A percentile compares a stretch with the other conserved stretches of the same genome.
phyloP scores from a whole-genome alignment of 2,113 vertebrate genomes.

The Ursus arctos region DNA sequence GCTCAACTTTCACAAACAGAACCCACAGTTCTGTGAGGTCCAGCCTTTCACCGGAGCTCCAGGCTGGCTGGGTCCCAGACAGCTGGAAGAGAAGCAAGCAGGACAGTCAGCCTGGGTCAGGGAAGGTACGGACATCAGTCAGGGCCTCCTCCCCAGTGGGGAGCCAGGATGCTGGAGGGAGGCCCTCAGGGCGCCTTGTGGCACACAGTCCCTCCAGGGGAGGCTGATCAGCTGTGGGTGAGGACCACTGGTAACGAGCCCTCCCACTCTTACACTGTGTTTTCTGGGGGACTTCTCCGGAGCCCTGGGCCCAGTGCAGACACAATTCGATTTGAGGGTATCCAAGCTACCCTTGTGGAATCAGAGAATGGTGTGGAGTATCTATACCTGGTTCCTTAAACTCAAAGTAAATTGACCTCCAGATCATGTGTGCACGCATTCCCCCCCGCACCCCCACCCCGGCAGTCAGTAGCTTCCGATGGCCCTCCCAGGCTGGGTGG shows the following conservation, averaged over 20 bases:
- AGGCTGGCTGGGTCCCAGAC: background rate
- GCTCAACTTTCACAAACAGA: background rate
- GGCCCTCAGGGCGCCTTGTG: background rate
- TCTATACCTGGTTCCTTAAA: background rate
- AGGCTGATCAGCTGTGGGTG: too few species aligned
- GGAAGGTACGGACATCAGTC: background rate
- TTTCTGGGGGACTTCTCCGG: background rate
- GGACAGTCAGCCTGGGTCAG: slow-evolving; percentile 37
- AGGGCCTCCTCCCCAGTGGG: background rate
- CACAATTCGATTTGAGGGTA: background rate
- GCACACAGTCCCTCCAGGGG: background rate
- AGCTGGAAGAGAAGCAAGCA: background rate
- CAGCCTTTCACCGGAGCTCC: background rate
- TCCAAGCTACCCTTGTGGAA: background rate
- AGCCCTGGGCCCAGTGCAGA: background rate
- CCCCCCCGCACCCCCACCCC: accelerated
- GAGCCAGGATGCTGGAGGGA: background rate
- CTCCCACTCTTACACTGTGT: background rate
- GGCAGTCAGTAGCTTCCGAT: background rate
- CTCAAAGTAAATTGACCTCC: background rate
- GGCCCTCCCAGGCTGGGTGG: background rate
- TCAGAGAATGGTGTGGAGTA: background rate
- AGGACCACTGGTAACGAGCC: background rate
- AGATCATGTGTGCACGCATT: background rate
- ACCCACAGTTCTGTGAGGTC: background rate